phyloP scores from a whole-genome alignment of 2,888 invertebrate species.

The Synergus laeviventris region DNA sequence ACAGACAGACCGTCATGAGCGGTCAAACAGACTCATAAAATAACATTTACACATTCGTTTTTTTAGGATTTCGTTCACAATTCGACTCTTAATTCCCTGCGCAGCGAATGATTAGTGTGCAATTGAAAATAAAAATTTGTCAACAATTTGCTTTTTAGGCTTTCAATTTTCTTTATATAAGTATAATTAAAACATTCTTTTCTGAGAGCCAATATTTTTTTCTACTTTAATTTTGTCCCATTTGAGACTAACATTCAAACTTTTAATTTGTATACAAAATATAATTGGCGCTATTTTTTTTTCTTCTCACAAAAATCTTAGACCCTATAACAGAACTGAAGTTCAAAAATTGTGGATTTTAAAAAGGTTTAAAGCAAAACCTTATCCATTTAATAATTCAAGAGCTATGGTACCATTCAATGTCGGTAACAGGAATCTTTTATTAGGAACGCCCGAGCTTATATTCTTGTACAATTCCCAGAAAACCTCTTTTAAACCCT shows the following conservation, averaged over 20 bases:
- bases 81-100: neutral
- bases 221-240: neutral
- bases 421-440: neutral
- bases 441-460: neutral
- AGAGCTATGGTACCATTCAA: no score
- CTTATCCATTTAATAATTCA: no score
- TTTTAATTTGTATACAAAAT: neutral
- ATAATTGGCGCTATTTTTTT: neutral
- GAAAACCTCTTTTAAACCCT: neutral
- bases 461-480: neutral
- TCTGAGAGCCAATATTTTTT: neutral
- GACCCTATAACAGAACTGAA: no score
- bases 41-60: neutral
- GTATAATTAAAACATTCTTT: neutral
- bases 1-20: constrained; percentile 58
- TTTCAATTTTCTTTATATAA: neutral
- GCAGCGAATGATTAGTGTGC: neutral
- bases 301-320: neutral
- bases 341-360: no score
- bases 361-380: no score
- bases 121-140: neutral
- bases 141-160: neutral
- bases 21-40: constrained; percentile 45
- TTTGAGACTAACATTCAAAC: neutral
- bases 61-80: neutral